A percentile compares a stretch with the other conserved stretches of the same genome.
Conservation (phyloP, 2,113 vertebrate species). For the Pelobates fuscus region DNA sequence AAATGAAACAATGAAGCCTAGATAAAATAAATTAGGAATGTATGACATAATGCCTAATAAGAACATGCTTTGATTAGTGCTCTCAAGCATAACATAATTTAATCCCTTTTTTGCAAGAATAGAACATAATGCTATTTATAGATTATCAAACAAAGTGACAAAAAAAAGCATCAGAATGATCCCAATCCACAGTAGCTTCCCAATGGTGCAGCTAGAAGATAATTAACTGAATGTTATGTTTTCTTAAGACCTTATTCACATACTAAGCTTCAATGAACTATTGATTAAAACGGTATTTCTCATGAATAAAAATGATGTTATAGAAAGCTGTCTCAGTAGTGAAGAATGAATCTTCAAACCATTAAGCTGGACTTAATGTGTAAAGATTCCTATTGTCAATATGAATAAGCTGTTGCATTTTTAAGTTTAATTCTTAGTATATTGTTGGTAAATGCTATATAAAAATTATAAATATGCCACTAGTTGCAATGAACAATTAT, state of each 20-base stretch:
- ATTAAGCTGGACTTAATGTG: neutral
- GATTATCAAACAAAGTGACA: constrained; percentile 36
- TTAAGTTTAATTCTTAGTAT: too few relatives aligned
- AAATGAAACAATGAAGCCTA: constrained; percentile 6
- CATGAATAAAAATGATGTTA: constrained; percentile 41
- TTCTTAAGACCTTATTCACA: constrained; percentile 42
- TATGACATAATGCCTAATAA: constrained; percentile 8
- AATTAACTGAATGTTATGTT: constrained; percentile 45
- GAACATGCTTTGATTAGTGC: constrained; percentile 26
- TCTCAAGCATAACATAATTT: constrained; percentile 22
- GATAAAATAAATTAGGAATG: constrained; percentile 8
- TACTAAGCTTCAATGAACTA: constrained; percentile 47
- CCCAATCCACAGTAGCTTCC: constrained; percentile 34
- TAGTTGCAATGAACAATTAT: too few relatives aligned
- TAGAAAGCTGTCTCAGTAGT: constrained; percentile 22
- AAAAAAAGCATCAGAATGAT: constrained; percentile 21
- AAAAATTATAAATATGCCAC: too few relatives aligned
- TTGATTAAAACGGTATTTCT: constrained; percentile 45
- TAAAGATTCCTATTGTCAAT: too few relatives aligned
- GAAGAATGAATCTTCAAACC: constrained; percentile 31
- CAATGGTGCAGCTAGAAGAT: constrained; percentile 38
- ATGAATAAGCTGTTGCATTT: too few relatives aligned
- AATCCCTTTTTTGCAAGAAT: constrained; percentile 24
- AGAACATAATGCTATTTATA: constrained; percentile 43
- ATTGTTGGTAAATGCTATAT: too few relatives aligned